These are phyloP conservation scores for Phortica variegata DNA, from an alignment of 1,140 invertebrate species.

Conservation along the genomic window DNA sequence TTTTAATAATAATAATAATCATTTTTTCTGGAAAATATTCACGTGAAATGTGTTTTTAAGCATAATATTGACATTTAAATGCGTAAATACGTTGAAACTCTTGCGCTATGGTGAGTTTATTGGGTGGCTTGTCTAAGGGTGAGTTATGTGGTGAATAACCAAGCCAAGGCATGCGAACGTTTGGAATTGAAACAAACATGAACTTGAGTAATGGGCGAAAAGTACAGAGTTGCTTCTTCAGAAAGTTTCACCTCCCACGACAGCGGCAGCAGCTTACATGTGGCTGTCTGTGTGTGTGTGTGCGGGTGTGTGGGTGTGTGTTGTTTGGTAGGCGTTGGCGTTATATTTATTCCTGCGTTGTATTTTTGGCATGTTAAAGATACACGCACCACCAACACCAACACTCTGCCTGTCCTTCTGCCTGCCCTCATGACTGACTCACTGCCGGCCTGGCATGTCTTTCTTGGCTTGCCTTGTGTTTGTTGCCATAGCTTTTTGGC, in stretches of 20 bases:
- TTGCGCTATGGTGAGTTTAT: slow-evolving; percentile 8
- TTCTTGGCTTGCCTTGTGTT: no score
- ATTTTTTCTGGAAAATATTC: no score
- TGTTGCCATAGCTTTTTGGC: no score
- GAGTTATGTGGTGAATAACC: slow-evolving; percentile 32
- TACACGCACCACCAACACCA: no score
- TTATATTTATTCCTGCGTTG: no score
- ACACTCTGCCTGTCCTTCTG: no score
- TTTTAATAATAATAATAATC: neutral
- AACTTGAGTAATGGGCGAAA: no score
- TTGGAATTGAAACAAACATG: slow-evolving; percentile 32
- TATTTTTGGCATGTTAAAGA: slow-evolving; percentile 11
- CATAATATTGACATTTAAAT: slow-evolving; percentile 1
- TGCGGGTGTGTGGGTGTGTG: slow-evolving; percentile 21
- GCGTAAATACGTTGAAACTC: neutral
- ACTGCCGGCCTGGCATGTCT: no score
- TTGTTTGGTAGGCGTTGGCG: slow-evolving; percentile 22
- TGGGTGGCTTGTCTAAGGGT: slow-evolving; percentile 32
- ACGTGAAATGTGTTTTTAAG: no score
- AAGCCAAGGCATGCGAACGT: slow-evolving; percentile 24
- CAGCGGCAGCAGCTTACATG: slow-evolving; percentile 1
- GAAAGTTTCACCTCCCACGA: neutral
- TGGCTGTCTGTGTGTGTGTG: slow-evolving; percentile 18
- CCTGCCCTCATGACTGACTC: no score
- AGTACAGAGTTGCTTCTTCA: no score